These are phyloP conservation scores for Ctenopoma kingsleyae DNA, from an alignment of 2,797 vertebrate species.

Conservation along the genomic window DNA sequence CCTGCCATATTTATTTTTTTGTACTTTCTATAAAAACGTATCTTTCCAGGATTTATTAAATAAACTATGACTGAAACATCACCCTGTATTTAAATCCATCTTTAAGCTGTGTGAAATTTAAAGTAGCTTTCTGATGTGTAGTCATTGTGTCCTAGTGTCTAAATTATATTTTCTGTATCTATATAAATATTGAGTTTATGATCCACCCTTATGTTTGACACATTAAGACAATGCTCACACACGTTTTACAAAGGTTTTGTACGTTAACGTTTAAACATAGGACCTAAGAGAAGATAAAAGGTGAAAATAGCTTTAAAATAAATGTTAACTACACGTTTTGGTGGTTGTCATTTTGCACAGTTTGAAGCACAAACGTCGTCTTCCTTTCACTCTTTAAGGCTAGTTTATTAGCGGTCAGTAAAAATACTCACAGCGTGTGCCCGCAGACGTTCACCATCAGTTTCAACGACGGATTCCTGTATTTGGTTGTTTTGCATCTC, in stretches of 20 bases:
- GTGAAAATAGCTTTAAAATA: background rate
- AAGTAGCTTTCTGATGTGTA: background rate
- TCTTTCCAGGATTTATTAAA: background rate
- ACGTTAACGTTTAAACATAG: background rate
- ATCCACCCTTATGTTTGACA: too few relatives aligned
- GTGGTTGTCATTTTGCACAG: background rate
- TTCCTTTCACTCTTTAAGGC: background rate
- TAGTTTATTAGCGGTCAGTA: slow-evolving; percentile 6
- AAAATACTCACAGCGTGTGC: slow-evolving; percentile 95
- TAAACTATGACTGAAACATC: too few relatives aligned
- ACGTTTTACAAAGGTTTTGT: too few relatives aligned
- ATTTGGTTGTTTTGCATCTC: slow-evolving; percentile 97
- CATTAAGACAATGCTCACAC: background rate
- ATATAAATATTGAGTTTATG: accelerated
- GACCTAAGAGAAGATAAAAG: background rate
- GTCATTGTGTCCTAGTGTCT: too few relatives aligned
- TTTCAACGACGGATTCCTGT: slow-evolving; percentile 96
- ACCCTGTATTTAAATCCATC: background rate
- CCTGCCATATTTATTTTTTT: background rate
- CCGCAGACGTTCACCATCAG: slow-evolving; percentile 99
- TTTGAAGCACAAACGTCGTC: background rate
- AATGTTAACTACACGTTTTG: accelerated
- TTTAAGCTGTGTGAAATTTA: background rate
- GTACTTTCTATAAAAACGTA: background rate
- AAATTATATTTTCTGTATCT: too few relatives aligned